Conservation (phyloP, 2,888 invertebrate species). For the Cheilosia vulpina region DNA sequence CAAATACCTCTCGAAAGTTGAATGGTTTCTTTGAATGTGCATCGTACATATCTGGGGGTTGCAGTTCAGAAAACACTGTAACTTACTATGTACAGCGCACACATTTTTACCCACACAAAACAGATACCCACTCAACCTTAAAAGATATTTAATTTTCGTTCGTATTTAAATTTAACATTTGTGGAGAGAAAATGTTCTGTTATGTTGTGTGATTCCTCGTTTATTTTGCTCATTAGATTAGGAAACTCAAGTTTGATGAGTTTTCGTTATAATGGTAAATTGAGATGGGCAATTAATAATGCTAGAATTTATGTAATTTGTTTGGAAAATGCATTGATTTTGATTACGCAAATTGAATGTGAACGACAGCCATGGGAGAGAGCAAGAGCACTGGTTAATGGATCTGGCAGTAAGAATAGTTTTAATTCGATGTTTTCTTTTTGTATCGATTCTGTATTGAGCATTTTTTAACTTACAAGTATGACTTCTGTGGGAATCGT, state of each 20-base stretch:
- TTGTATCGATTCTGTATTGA: no score
- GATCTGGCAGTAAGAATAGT: no score
- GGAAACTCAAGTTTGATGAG: not conserved
- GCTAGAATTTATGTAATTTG: no score
- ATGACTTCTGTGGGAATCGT: no score
- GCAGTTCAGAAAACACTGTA: not conserved
- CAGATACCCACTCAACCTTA: slow-evolving; percentile 61
- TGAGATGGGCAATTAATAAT: no score
- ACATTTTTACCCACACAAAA: slow-evolving; percentile 31
- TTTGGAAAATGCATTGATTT: no score
- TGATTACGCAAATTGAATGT: no score
- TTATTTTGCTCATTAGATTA: not conserved
- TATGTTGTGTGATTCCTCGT: not conserved
- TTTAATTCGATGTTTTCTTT: no score
- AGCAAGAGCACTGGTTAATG: no score
- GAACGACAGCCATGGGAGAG: no score
- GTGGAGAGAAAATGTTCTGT: not conserved
- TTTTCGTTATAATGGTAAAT: no score
- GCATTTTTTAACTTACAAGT: no score
- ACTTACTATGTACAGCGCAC: slow-evolving; percentile 15
- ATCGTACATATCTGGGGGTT: slow-evolving; percentile 47
- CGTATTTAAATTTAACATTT: slow-evolving; percentile 21
- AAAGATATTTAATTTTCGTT: slow-evolving; percentile 57
- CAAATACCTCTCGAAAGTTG: slow-evolving; percentile 70
- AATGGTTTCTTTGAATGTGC: slow-evolving; percentile 70